Percentiles rank a stretch among this genome's conserved stretches.
These are phyloP conservation scores for Temnothorax nylanderi DNA, from an alignment of 1,140 invertebrate genomes.

Conservation along the genomic window DNA sequence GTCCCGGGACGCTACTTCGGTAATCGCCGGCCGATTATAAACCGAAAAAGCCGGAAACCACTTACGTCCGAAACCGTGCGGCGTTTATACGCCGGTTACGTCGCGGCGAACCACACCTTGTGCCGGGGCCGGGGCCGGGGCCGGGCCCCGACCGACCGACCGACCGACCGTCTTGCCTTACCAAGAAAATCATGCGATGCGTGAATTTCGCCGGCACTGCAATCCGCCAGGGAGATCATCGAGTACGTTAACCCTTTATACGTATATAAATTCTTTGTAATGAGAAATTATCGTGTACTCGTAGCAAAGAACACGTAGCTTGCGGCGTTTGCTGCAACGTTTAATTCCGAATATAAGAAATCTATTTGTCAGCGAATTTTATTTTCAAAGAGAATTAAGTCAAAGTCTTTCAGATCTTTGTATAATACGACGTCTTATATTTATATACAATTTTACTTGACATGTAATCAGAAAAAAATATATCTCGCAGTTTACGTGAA, in stretches of 20 bases:
- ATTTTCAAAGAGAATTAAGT: neutral
- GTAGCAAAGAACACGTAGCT: too few species aligned
- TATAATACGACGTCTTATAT: neutral
- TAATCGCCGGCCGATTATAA: constrained; percentile 84
- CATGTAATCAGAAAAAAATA: neutral
- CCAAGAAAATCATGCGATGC: constrained; percentile 50
- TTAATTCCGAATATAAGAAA: neutral
- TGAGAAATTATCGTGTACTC: neutral
- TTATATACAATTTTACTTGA: neutral
- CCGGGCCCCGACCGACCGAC: constrained; percentile 43
- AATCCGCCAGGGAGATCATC: neutral
- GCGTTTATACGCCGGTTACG: constrained; percentile 75
- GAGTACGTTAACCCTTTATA: constrained; percentile 19
- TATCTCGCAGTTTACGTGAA: neutral
- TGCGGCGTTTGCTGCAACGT: neutral
- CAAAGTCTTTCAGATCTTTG: neutral
- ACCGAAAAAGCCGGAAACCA: constrained; percentile 85
- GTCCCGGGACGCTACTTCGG: constrained; percentile 82
- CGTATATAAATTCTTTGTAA: neutral
- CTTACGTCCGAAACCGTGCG: constrained; percentile 78
- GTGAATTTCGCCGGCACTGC: constrained; percentile 43
- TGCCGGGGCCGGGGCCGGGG: constrained; percentile 39
- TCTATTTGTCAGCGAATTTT: neutral
- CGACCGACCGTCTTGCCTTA: constrained; percentile 56
- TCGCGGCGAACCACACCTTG: constrained; percentile 73